These are phyloP conservation scores for Amphipyra tragopoginis DNA, from an alignment of 2,888 invertebrate genomes.

Conservation along the genomic window DNA sequence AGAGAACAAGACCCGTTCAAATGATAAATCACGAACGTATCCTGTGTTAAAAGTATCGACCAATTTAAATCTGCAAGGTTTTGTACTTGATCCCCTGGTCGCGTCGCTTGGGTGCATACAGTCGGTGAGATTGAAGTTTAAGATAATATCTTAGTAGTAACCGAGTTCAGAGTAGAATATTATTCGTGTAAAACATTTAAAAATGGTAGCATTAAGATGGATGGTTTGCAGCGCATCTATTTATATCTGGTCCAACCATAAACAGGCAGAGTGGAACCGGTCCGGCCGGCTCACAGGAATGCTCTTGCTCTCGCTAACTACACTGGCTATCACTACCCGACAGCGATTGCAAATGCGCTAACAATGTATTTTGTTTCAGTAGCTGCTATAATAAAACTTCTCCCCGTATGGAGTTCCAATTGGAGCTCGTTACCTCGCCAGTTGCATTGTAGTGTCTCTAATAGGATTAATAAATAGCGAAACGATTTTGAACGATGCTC, in stretches of 20 bases:
- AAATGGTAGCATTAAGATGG: conserved; percentile 83
- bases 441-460: conserved; percentile 58
- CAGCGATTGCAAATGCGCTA: conserved; percentile 77
- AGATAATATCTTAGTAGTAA: conserved; percentile 19
- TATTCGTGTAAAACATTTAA: conserved; percentile 56
- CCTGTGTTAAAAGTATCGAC: conserved; percentile 60
- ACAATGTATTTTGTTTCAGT: conserved; percentile 80
- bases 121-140: conserved; percentile 10
- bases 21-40: conserved; percentile 63
- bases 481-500: conserved; percentile 53
- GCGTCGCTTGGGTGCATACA: conserved; percentile 18
- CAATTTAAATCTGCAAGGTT: conserved; percentile 55
- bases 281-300: conserved; percentile 82
- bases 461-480: conserved; percentile 61
- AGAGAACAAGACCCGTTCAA: conserved; percentile 67
- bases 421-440: conserved; percentile 59
- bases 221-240: conserved; percentile 85
- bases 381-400: conserved; percentile 63
- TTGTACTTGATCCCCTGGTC: conserved; percentile 42
- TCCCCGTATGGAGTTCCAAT: conserved; percentile 61
- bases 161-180: conserved; percentile 20
- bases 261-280: conserved; percentile 85
- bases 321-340: conserved; percentile 70
- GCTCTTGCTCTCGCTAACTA: conserved; percentile 83
- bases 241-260: conserved; percentile 88